phyloP scores from a whole-genome alignment of 92 coral and sea anemone genomes.

The Blastomussa wellsi region DNA sequence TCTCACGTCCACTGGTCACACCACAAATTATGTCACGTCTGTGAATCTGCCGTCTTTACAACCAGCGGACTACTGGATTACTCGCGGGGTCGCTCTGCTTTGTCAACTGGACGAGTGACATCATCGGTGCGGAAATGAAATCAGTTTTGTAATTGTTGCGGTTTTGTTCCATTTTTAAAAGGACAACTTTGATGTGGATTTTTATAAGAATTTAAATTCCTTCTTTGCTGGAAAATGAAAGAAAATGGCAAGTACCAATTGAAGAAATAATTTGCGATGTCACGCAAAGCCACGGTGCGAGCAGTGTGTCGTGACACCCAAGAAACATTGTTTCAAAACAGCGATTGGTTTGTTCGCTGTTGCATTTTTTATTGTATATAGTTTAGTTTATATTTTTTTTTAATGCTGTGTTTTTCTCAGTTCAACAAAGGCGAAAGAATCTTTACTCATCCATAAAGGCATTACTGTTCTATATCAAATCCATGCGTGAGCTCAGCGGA shows the following conservation, averaged over 20 bases:
- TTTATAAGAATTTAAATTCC: not conserved
- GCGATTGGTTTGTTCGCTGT: not conserved
- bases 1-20: slow-evolving; percentile 84
- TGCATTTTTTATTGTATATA: not conserved
- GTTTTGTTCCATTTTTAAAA: not conserved
- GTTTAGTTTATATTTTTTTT: not conserved
- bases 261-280: not conserved
- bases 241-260: not conserved
- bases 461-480: too few relatives aligned
- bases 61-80: slow-evolving; percentile 94
- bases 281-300: not conserved
- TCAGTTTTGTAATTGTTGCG: not conserved
- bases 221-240: not conserved
- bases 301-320: not conserved
- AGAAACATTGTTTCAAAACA: not conserved
- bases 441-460: too few relatives aligned
- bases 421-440: not conserved
- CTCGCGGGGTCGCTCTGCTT: slow-evolving; percentile 94
- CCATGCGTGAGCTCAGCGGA: not conserved
- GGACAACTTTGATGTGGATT: not conserved
- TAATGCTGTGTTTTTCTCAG: not conserved
- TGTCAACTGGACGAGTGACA: slow-evolving; percentile 87
- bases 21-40: slow-evolving; percentile 84
- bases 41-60: slow-evolving; percentile 83
- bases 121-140: not conserved